Conservation (phyloP, 2,888 invertebrate genomes). For the Fissipunctia ypsillon region DNA sequence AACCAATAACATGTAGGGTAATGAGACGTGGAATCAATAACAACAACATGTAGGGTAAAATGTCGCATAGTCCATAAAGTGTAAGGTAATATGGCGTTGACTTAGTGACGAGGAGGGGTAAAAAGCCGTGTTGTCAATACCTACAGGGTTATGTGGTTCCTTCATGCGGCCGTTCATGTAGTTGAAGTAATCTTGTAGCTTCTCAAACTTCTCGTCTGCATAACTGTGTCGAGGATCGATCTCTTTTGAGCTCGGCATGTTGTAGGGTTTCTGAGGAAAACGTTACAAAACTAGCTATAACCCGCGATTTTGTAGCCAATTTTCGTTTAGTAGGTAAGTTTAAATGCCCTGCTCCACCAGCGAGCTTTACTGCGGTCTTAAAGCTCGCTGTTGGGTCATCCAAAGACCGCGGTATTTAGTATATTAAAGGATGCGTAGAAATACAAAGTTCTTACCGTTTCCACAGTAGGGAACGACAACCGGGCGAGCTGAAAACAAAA, state of each 20-base stretch:
- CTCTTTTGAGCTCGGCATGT: conserved; percentile 79
- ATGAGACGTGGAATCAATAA: neutral
- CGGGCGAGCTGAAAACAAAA: conserved; percentile 81
- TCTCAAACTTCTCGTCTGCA: conserved; percentile 85
- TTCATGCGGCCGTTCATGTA: conserved; percentile 84
- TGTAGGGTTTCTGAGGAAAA: conserved; percentile 82
- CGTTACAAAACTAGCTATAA: neutral
- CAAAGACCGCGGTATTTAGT: neutral
- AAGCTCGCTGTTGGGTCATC: neutral
- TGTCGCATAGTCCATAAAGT: neutral
- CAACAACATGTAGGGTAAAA: neutral
- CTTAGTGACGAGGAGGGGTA: neutral
- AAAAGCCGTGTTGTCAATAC: neutral
- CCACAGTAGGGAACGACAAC: conserved; percentile 83
- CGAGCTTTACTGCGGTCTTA: neutral
- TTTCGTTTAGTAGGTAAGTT: neutral
- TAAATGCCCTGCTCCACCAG: neutral
- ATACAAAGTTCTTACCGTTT: conserved; percentile 75
- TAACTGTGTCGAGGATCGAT: conserved; percentile 82
- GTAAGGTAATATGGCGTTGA: neutral
- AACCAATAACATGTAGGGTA: neutral
- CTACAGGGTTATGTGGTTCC: conserved; percentile 86
- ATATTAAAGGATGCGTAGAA: neutral
- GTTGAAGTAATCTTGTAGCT: conserved; percentile 82
- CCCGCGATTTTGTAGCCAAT: neutral